A percentile compares a stretch with the other conserved stretches of the same genome.
Evolutionary conservation across 2,113 vertebrate species (phyloP).

Genomic region (Eulacestoma nigropectus): DNA sequence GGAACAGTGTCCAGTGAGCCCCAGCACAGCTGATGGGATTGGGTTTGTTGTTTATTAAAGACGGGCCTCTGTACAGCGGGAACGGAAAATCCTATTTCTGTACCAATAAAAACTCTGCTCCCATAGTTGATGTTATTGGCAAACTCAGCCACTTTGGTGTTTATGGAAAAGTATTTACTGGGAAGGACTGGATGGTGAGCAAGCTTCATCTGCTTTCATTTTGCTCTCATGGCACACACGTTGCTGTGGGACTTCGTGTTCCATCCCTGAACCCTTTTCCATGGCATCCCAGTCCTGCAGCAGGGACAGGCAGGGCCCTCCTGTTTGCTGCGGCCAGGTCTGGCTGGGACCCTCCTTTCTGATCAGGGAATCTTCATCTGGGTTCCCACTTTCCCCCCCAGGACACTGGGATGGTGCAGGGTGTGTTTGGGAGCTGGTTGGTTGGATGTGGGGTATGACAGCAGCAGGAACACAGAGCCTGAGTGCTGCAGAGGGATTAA

Average conservation of each 20-base stretch:
- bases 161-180: conserved; percentile 25
- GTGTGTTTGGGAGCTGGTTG: not conserved
- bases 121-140: conserved; percentile 32
- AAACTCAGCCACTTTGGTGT: not conserved
- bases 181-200: not conserved
- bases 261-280: not conserved
- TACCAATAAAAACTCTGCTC: conserved; percentile 18
- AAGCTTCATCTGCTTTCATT: not conserved
- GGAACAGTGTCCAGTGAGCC: not conserved
- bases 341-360: not conserved
- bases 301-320: not conserved
- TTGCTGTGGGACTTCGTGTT: not conserved
- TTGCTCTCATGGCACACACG: not conserved
- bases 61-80: conserved; percentile 15
- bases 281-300: not conserved
- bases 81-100: conserved; percentile 54
- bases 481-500: not conserved
- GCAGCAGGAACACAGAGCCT: not conserved
- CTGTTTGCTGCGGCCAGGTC: not conserved
- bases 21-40: not conserved
- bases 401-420: not conserved
- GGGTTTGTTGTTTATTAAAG: conserved; percentile 28
- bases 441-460: not conserved
- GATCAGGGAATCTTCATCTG: not conserved
- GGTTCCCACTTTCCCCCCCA: not conserved